Conservation (phyloP, 2,113 vertebrate genomes). For the Camelus bactrianus region DNA sequence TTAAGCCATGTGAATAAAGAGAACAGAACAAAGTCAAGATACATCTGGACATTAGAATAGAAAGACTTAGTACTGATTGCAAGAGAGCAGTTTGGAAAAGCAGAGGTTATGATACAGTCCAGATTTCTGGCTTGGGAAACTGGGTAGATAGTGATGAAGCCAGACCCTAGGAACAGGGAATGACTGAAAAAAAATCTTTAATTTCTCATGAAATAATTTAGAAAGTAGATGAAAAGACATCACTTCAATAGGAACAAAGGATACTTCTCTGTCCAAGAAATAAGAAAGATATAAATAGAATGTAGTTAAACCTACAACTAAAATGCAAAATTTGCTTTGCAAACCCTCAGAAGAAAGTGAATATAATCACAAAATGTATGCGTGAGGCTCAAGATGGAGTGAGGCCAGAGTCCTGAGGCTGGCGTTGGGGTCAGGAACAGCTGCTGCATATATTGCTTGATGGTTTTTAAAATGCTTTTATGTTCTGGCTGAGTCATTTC, state of each 20-base stretch:
- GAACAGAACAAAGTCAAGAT: not conserved
- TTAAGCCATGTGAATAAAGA: not conserved
- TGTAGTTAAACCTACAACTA: not conserved
- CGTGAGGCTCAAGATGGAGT: not conserved
- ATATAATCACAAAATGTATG: not conserved
- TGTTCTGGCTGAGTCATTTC: not conserved
- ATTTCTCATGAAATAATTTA: slow-evolving; percentile 18
- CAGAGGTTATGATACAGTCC: not conserved
- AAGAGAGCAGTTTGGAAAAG: not conserved
- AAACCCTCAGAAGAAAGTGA: not conserved
- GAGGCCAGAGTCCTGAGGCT: not conserved
- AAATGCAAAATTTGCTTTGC: not conserved
- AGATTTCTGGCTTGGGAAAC: slow-evolving; percentile 3
- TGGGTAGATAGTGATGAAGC: not conserved
- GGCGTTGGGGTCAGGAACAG: not conserved
- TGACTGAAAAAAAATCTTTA: not conserved
- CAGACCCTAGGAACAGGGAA: not conserved
- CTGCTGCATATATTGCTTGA: not conserved
- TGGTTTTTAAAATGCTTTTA: not conserved
- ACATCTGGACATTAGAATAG: not conserved
- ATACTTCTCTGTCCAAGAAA: not conserved
- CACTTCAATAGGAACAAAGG: slow-evolving; percentile 18
- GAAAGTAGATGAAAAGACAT: not conserved
- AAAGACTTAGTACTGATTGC: not conserved
- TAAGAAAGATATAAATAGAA: not conserved